Evolutionary conservation across 37 sponge, comb jelly and placozoan genomes (phyloP), one percentile per base, ranked within the genome.

Genomic region (Lycopodina hypogea): DNA sequence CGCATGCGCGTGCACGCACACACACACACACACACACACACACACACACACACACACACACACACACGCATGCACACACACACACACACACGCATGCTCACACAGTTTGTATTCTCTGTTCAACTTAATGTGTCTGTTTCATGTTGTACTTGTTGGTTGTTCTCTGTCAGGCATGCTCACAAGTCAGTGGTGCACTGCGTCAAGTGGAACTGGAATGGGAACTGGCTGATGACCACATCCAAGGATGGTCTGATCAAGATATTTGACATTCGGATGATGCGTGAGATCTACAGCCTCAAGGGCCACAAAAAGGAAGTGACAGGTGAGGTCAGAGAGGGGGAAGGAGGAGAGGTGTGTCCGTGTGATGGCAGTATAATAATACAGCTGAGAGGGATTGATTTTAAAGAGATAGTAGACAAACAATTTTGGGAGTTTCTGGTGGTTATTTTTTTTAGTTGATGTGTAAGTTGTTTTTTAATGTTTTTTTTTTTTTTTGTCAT

Each of bases 271-370:
- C 81, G 99, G 42, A 87, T 77, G 73, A 97, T 97, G 99, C 95
- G 93, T 65, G 93, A 95, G 72, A 40, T 97, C 80, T 88, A 86
- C 28, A 83, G 85, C 18, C 87, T 93, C 52, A 83, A 92, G 56
- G 95, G 93, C 24, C 99, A 97, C 93, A 95, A 90, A 81, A 90
- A 88, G 41, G 99, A 97, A 33, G 96, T 92, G 24, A 93, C 81
- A 55, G 79, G 96, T 95, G 32, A 41, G 89, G 71, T 1, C 9
- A 45, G 9, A 12, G 48, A 4, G 48, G 48, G 9, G 48, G n/a
- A n/a, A n/a, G n/a, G n/a, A n/a, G n/a, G n/a, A n/a, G n/a, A 22
- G 26, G 51, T 3, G 33, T 23, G 60, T 58, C 34, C n/a, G n/a
- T n/a, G n/a, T n/a, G n/a, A n/a, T n/a, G n/a, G n/a, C n/a, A n/a